phyloP scores from a whole-genome alignment of 2,888 invertebrate genomes.

The Xanthorhoe designata region DNA sequence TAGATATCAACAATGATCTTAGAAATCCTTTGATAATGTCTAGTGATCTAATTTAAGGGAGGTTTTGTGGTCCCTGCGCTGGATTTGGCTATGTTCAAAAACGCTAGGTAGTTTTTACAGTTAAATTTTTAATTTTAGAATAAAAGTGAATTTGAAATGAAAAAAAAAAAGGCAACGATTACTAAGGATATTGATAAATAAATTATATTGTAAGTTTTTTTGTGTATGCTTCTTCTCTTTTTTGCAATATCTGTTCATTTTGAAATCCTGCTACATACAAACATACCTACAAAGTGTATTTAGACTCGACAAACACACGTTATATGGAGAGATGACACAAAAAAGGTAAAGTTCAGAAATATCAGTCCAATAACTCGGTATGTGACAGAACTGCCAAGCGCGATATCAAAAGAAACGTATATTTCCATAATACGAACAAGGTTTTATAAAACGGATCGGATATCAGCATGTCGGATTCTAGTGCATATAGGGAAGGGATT shows the following conservation, averaged over 20 bases:
- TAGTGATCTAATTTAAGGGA: too few species aligned
- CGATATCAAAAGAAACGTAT: slow-evolving; percentile 27
- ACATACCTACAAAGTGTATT: neutral
- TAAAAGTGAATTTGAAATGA: too few species aligned
- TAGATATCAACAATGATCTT: too few species aligned
- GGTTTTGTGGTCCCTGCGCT: too few species aligned
- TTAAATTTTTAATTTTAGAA: too few species aligned
- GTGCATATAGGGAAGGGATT: slow-evolving; percentile 27
- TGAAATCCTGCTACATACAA: neutral
- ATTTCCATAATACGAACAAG: slow-evolving; percentile 32
- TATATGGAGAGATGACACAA: slow-evolving; percentile 13
- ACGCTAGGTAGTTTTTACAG: too few species aligned
- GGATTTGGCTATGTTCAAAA: too few species aligned
- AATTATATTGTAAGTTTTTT: too few species aligned
- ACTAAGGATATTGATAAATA: too few species aligned
- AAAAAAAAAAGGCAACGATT: too few species aligned
- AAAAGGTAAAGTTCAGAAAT: slow-evolving; percentile 16
- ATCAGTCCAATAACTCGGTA: slow-evolving; percentile 31
- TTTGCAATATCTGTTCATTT: neutral
- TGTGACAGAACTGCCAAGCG: slow-evolving; percentile 34
- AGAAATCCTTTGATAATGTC: too few species aligned
- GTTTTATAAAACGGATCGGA: slow-evolving; percentile 25
- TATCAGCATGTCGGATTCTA: slow-evolving; percentile 29
- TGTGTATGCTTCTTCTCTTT: too few species aligned
- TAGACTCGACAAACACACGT: neutral